Evolutionary conservation across 1,140 invertebrate species (phyloP).

Genomic region (Rhynchophorus ferrugineus): DNA sequence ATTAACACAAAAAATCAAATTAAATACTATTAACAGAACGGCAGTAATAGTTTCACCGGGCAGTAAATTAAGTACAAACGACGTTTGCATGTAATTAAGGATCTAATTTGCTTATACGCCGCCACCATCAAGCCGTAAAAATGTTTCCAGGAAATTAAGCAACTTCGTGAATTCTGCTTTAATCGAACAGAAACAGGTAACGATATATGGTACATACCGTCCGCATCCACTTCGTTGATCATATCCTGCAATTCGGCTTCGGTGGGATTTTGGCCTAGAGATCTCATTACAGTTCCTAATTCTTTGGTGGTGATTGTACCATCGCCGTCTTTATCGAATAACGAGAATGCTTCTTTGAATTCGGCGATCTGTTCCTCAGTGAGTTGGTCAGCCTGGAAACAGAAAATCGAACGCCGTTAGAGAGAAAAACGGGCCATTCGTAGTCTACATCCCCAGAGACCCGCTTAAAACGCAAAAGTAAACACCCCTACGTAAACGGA

Average conservation of each 20-base stretch:
- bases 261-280: slow-evolving; percentile 97
- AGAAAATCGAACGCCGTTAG: slow-evolving; percentile 1
- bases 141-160: neutral
- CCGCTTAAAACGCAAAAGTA: slow-evolving; percentile 18
- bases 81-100: neutral
- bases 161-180: neutral
- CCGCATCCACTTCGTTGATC: slow-evolving; percentile 99
- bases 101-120: neutral
- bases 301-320: slow-evolving; percentile 99
- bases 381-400: slow-evolving; percentile 84
- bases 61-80: too few relatives aligned
- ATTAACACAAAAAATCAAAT: too few relatives aligned
- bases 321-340: slow-evolving; percentile 99
- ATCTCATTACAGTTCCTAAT: slow-evolving; percentile 97
- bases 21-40: too few relatives aligned
- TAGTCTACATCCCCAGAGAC: too few relatives aligned
- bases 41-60: too few relatives aligned
- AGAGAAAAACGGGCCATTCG: too few relatives aligned
- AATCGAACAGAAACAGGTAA: slow-evolving; percentile 4
- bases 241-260: slow-evolving; percentile 99
- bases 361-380: slow-evolving; percentile 98
- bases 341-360: slow-evolving; percentile 98
- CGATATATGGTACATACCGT: slow-evolving; percentile 73
- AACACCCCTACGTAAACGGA: slow-evolving; percentile 23
- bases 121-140: neutral